Percentiles rank a stretch among this genome's conserved stretches.
Evolutionary conservation across 2,888 invertebrate species (phyloP).

Genomic region (Cataglyphis livida): DNA sequence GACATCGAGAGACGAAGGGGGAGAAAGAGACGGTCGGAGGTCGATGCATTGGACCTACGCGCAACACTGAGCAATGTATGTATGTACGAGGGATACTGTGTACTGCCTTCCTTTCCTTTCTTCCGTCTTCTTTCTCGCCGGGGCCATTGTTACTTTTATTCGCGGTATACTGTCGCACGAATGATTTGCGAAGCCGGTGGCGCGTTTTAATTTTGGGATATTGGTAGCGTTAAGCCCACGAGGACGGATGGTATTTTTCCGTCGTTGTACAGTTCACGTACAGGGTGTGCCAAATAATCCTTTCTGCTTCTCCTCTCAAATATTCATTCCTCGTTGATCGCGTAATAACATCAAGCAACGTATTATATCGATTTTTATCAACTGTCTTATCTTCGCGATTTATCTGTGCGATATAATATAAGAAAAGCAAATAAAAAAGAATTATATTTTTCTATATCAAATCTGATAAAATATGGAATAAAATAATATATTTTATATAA

Average conservation of each 20-base stretch:
- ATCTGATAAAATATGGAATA: background rate
- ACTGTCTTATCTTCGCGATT: background rate
- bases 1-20: background rate
- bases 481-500: background rate
- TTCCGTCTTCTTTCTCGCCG: slow-evolving; percentile 45
- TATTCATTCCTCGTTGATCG: background rate
- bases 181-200: slow-evolving; percentile 77
- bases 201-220: slow-evolving; percentile 80
- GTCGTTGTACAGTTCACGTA: slow-evolving; percentile 58
- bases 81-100: slow-evolving; percentile 32
- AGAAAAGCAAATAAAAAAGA: background rate
- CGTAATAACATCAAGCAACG: background rate
- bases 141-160: slow-evolving; percentile 68
- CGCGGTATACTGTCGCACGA: slow-evolving; percentile 68
- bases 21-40: slow-evolving; percentile 43
- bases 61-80: slow-evolving; percentile 14
- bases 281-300: slow-evolving; percentile 61
- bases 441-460: background rate
- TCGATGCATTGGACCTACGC: slow-evolving; percentile 47
- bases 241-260: slow-evolving; percentile 68
- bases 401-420: background rate
- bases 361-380: background rate
- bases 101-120: slow-evolving; percentile 46
- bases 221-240: slow-evolving; percentile 76
- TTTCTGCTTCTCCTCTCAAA: background rate